Conservation (phyloP, 2,888 invertebrate genomes). For the Micropterix aruncella region DNA sequence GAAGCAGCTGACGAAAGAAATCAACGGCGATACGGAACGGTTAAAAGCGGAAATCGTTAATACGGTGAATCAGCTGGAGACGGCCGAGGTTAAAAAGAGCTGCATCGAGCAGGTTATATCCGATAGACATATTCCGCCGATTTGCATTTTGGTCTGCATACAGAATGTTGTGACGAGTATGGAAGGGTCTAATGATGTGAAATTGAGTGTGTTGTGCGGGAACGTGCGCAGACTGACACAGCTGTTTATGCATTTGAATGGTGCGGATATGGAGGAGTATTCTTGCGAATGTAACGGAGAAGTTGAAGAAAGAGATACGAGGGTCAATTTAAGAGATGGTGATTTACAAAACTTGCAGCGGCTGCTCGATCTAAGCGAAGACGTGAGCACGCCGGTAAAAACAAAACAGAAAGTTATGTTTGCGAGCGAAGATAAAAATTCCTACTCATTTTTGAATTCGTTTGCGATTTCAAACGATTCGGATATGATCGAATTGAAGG, state of each 20-base stretch:
- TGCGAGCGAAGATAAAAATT: constrained; percentile 30
- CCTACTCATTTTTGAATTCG: constrained; percentile 38
- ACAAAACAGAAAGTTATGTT: constrained; percentile 41
- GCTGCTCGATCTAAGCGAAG: constrained; percentile 42
- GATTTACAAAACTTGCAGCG: constrained; percentile 50
- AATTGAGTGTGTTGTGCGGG: constrained; percentile 17
- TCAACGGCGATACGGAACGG: constrained; percentile 32
- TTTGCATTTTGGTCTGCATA: constrained; percentile 38
- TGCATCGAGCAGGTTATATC: constrained; percentile 54
- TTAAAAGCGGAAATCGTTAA: constrained; percentile 36
- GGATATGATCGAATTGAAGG: constrained; percentile 20
- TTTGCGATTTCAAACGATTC: constrained; percentile 32
- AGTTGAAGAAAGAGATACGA: not conserved
- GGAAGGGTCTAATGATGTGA: constrained; percentile 12
- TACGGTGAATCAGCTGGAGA: constrained; percentile 50
- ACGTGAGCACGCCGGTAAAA: constrained; percentile 26
- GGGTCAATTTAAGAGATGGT: constrained; percentile 25
- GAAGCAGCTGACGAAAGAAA: constrained; percentile 48
- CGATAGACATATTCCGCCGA: constrained; percentile 47
- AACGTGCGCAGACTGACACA: constrained; percentile 17
- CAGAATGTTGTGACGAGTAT: constrained; percentile 24
- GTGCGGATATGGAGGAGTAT: constrained; percentile 16
- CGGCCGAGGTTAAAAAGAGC: constrained; percentile 55
- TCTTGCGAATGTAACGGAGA: constrained; percentile 1
- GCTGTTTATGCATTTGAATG: constrained; percentile 19